Conservation (phyloP, 2,113 vertebrate genomes). For the Geococcyx californianus region DNA sequence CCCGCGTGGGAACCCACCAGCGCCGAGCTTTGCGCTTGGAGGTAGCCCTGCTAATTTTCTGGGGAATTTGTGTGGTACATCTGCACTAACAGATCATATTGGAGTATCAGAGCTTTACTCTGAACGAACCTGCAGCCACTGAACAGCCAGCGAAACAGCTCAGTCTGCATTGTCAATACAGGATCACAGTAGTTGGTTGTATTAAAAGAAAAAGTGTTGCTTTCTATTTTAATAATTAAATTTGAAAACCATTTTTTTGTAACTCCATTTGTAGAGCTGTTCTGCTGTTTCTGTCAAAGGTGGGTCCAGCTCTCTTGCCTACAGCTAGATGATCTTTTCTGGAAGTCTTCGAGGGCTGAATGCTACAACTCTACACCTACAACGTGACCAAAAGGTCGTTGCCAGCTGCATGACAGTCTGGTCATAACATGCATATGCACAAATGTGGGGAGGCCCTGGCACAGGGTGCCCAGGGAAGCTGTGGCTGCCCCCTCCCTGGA, state of each 20-base stretch:
- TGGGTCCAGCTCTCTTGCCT: background rate
- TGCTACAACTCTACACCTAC: background rate
- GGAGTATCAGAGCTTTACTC: background rate
- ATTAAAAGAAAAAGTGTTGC: background rate
- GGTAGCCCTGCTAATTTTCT: background rate
- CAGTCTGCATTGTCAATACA: background rate
- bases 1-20: background rate
- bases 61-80: background rate
- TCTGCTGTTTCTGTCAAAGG: background rate
- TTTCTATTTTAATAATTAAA: background rate
- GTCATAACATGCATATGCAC: accelerated
- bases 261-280: background rate
- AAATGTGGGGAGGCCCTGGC: no score
- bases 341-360: background rate
- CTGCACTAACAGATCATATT: background rate
- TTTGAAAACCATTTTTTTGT: background rate
- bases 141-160: background rate
- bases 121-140: background rate
- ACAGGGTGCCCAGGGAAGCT: no score
- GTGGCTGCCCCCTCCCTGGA: no score
- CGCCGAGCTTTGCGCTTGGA: background rate
- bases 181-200: background rate
- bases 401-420: background rate
- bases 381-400: background rate
- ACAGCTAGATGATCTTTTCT: background rate